Conservation (phyloP, 2,113 vertebrate species). For the Centropus bengalensis region DNA sequence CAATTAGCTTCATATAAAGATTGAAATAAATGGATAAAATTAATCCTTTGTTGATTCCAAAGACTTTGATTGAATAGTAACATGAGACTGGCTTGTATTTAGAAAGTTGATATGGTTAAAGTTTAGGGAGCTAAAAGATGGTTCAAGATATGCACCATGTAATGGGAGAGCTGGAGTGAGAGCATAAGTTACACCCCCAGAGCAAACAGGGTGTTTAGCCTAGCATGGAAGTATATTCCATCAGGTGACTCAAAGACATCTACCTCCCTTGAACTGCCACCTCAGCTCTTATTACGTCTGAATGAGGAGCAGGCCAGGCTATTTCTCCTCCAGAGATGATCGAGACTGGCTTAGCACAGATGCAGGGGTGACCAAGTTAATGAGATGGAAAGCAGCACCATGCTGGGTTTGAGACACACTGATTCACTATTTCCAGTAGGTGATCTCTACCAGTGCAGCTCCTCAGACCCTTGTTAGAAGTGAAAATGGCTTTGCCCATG, state of each 20-base stretch:
- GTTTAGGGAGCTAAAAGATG: conserved; percentile 15
- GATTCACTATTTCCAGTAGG: conserved; percentile 36
- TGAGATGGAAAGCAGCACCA: background rate
- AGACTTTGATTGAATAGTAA: background rate
- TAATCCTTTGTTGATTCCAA: conserved; percentile 12
- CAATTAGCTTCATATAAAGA: background rate
- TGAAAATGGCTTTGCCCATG: conserved; percentile 4
- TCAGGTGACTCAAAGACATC: background rate
- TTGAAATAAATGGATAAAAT: conserved; percentile 25
- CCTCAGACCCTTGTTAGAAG: background rate
- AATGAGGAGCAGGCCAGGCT: background rate
- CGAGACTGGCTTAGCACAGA: background rate
- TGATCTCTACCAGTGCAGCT: conserved; percentile 17
- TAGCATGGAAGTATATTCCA: background rate
- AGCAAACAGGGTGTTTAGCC: background rate
- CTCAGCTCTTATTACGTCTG: background rate
- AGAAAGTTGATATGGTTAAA: conserved; percentile 22
- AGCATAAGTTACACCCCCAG: background rate
- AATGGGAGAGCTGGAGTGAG: conserved; percentile 15
- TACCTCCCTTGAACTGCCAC: background rate
- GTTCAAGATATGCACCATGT: background rate
- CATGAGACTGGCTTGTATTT: background rate
- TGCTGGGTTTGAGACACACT: background rate
- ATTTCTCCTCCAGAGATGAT: background rate
- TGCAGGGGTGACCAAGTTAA: background rate